These are phyloP conservation scores for Coecobrya sp. DNA, from an alignment of 2,888 invertebrate genomes.

Conservation along the genomic window DNA sequence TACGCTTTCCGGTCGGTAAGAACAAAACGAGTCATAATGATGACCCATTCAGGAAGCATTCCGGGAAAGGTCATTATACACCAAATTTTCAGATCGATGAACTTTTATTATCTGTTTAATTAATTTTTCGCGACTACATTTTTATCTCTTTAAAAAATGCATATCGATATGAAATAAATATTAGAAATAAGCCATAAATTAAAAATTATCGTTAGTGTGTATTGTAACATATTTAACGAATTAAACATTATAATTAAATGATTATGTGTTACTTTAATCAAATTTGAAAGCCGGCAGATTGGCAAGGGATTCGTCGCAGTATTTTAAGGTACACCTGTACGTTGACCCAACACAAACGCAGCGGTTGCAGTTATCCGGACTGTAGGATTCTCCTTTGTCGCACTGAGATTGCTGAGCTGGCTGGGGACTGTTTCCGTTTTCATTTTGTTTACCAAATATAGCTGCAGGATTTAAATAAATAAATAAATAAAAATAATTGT, in stretches of 20 bases:
- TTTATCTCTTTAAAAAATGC: no score
- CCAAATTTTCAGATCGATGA: no score
- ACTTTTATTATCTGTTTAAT: no score
- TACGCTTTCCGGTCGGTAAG: no score
- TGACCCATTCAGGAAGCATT: no score
- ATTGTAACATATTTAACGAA: background rate
- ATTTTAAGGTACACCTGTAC: slow-evolving; percentile 47
- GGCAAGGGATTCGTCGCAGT: slow-evolving; percentile 30
- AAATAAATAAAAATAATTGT: background rate
- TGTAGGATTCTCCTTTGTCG: slow-evolving; percentile 60
- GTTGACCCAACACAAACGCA: slow-evolving; percentile 30
- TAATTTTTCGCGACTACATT: no score
- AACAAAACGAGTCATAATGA: no score
- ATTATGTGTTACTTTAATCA: background rate
- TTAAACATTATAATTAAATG: background rate
- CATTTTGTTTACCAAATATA: background rate
- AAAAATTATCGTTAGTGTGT: no score
- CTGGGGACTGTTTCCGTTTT: background rate
- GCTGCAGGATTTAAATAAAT: no score
- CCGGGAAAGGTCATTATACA: no score
- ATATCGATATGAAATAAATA: no score
- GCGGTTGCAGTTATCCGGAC: slow-evolving; percentile 45
- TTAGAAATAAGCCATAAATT: no score
- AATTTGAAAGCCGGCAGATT: slow-evolving; percentile 22
- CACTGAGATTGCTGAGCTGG: background rate